Evolutionary conservation across 2,888 invertebrate species (phyloP).

Genomic region (Hemithea aestivaria): DNA sequence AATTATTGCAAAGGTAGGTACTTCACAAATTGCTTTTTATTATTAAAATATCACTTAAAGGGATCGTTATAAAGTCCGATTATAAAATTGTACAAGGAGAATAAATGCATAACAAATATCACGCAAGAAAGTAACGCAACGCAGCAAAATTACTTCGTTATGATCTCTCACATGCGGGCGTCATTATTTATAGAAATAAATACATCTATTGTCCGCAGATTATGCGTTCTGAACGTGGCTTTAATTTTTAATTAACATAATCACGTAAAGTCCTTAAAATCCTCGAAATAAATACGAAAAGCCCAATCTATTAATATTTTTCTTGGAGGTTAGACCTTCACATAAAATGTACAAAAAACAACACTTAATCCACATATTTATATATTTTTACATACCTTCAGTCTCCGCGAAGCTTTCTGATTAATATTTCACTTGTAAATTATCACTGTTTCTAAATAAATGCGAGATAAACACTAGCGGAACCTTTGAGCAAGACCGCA

Average conservation of each 20-base stretch:
- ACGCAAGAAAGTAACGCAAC: not conserved
- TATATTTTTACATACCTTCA: conserved; percentile 43
- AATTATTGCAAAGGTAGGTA: too few species aligned
- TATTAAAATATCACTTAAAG: too few species aligned
- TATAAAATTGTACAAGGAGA: not conserved
- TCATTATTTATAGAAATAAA: too few species aligned
- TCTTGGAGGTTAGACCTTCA: conserved; percentile 19
- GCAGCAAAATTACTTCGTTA: not conserved
- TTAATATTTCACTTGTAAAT: conserved; percentile 63
- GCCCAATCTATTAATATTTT: conserved; percentile 10
- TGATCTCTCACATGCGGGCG: conserved; percentile 1
- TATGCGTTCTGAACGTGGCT: too few species aligned
- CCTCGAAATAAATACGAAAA: not conserved
- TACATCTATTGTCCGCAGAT: too few species aligned
- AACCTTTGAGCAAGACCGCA: conserved; percentile 48
- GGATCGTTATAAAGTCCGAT: too few species aligned
- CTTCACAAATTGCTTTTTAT: too few species aligned
- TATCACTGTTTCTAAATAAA: conserved; percentile 65
- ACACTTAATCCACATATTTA: not conserved
- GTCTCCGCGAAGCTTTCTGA: conserved; percentile 38
- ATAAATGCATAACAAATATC: too few species aligned
- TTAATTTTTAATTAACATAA: too few species aligned
- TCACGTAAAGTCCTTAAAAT: not conserved
- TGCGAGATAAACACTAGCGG: conserved; percentile 65
- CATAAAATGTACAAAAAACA: not conserved